These are phyloP conservation scores for Polyodon spathula DNA, from an alignment of 2,113 vertebrate species.

Conservation along the genomic window DNA sequence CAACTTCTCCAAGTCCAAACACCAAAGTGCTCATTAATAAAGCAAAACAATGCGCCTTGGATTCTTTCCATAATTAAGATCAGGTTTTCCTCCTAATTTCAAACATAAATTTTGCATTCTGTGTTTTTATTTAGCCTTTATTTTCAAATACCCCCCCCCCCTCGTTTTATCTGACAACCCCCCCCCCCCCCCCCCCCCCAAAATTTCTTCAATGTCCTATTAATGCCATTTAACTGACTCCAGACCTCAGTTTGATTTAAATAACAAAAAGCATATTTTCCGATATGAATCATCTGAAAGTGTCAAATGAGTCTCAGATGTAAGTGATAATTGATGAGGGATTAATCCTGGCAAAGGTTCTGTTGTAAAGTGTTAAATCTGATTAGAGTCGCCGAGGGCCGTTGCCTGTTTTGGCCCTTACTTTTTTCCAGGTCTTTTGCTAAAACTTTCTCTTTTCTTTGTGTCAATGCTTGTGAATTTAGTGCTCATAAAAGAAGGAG, in stretches of 20 bases:
- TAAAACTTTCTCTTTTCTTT: too few species aligned
- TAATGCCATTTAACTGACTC: slow-evolving; percentile 31
- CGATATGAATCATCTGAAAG: slow-evolving; percentile 48
- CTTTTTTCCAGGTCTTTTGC: background rate
- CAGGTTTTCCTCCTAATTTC: background rate
- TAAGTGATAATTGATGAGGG: slow-evolving; percentile 41
- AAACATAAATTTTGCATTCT: background rate
- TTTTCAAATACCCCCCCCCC: background rate
- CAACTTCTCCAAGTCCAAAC: background rate
- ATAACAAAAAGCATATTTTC: slow-evolving; percentile 51
- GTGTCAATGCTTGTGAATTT: too few species aligned
- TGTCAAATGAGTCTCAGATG: slow-evolving; percentile 46
- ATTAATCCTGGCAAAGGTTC: slow-evolving; percentile 37
- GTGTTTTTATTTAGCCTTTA: background rate
- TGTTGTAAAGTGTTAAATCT: slow-evolving; percentile 34
- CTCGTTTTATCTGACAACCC: slow-evolving; percentile 2
- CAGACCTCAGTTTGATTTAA: slow-evolving; percentile 36
- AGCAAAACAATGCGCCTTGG: background rate
- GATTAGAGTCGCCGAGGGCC: slow-evolving; percentile 33
- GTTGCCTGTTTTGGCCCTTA: background rate
- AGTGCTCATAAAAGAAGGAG: too few species aligned
- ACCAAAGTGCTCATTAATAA: background rate
- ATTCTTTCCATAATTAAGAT: background rate
- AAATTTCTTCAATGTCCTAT: slow-evolving; percentile 42
- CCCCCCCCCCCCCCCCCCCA: slow-evolving; percentile 36